phyloP scores from a whole-genome alignment of 2,888 invertebrate genomes.

The Sinodicranocentrus sp. region DNA sequence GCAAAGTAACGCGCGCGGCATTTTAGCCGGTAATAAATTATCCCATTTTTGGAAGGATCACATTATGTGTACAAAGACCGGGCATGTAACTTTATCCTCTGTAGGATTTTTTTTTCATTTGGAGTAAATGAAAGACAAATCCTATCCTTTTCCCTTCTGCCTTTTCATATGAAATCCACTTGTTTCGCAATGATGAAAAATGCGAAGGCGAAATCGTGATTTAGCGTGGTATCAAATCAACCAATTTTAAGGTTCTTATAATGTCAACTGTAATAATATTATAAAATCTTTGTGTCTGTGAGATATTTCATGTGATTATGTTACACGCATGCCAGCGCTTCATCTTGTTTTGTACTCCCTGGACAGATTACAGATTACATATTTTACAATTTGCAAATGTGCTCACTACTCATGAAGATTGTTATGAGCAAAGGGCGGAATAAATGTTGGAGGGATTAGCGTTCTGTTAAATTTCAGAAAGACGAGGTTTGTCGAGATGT shows the following conservation, averaged over 20 bases:
- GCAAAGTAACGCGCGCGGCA: conserved; percentile 8
- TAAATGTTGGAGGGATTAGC: too few species aligned
- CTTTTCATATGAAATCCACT: neutral
- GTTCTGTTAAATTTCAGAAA: too few species aligned
- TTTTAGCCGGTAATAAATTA: conserved; percentile 66
- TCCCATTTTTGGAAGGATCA: conserved; percentile 66
- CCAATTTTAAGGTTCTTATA: conserved; percentile 47
- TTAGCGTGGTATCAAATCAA: conserved; percentile 59
- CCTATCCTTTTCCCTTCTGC: neutral
- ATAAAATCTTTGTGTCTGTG: too few species aligned
- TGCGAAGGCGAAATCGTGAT: conserved; percentile 60
- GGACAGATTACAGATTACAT: too few species aligned
- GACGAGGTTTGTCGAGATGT: too few species aligned
- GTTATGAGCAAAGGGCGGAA: too few species aligned
- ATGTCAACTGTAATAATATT: conserved; percentile 17
- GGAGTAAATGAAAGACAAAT: too few species aligned
- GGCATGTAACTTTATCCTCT: neutral
- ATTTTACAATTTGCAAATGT: too few species aligned
- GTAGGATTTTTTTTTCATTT: neutral
- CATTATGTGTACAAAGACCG: conserved; percentile 46
- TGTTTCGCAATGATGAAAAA: neutral
- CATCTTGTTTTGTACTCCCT: too few species aligned
- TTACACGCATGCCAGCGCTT: too few species aligned
- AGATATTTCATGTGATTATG: too few species aligned
- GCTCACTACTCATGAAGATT: too few species aligned